phyloP scores from a whole-genome alignment of 2,797 vertebrate species.

The Rhinophrynus dorsalis region DNA sequence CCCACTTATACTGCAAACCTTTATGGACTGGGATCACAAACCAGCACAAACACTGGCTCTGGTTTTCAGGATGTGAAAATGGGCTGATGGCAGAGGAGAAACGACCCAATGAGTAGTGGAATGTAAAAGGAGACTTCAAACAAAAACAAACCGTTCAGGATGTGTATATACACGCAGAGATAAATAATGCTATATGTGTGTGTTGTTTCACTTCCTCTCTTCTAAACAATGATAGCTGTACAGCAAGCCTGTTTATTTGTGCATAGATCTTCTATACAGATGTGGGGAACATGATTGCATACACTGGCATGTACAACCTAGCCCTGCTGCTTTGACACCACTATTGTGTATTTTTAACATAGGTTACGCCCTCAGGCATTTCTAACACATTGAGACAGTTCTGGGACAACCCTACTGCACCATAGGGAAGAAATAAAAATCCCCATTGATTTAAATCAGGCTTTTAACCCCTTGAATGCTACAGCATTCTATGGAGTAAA shows the following conservation, averaged over 20 bases:
- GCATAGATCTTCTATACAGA: slow-evolving; percentile 1
- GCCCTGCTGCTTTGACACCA: background rate
- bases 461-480: too few species aligned
- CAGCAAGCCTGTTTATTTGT: slow-evolving; percentile 3
- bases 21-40: slow-evolving; percentile 30
- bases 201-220: background rate
- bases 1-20: slow-evolving; percentile 46
- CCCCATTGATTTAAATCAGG: too few species aligned
- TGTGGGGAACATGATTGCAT: background rate
- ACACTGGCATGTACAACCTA: too few species aligned
- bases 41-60: slow-evolving; percentile 23
- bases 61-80: slow-evolving; percentile 31
- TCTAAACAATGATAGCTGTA: slow-evolving; percentile 5
- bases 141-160: slow-evolving; percentile 4
- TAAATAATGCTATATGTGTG: slow-evolving; percentile 4
- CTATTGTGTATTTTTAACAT: background rate
- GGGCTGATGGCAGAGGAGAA: slow-evolving; percentile 19
- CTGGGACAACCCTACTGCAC: too few species aligned
- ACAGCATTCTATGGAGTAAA: too few species aligned
- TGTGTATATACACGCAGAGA: slow-evolving; percentile 9
- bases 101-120: slow-evolving; percentile 27
- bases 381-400: too few species aligned
- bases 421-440: too few species aligned
- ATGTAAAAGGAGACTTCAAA: slow-evolving; percentile 18
- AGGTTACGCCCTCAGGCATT: too few species aligned